Base-by-base conservation (phyloP, 2,888 invertebrate species). In the Osedax fenrisi region DNA sequence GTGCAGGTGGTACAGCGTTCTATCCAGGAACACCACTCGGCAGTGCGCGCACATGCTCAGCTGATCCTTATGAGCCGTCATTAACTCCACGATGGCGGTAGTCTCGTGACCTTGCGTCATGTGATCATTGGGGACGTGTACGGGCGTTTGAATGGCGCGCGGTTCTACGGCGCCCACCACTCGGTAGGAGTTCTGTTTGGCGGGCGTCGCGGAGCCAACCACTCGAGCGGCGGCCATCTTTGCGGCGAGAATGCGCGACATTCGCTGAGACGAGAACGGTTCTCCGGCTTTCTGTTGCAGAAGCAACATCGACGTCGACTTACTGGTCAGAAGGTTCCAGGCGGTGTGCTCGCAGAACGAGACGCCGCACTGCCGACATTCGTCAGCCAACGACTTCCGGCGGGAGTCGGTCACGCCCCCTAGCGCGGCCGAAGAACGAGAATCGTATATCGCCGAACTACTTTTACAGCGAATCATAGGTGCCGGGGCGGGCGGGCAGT, bases 1-100 rank as follows among this genome's bases (percentile, higher is more conserved):
- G 87, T 97, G 96, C 78, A 97, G 88, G 86, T 95, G 93, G 86
- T 94, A 95, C 75, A 96, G 88, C 0, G 95, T 96, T 83, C 92
- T 92, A 86, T 97, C 95, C 56, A 93, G 92, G 86, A 94, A 97
- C 69, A 91, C 89, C 81, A 97, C 94, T 80, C 92, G 91, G 86
- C 96, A 97, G 85, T 91, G 92, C 25, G 90, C 88, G 85, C 95
- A 95, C 77, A 80, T 78, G 26, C 78, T 77, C 22, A 79, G 74
- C 56, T 71, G 41, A 21, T 77, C 70, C 21, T 64, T 70, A 27
- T 79, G 74, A 25, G 74, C 59, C 62, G 74, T 26, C 10, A 78
- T 76, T 61, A 72, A 78, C 24, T 76, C 73, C 23, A 78, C 24
- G 26, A 79, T 41, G 92, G 86, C 92, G 92, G 84, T 92, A 92